Percentiles rank a stretch among this genome's conserved stretches.
Conservation (phyloP, 2,888 invertebrate species). For the Trisateles emortualis region DNA sequence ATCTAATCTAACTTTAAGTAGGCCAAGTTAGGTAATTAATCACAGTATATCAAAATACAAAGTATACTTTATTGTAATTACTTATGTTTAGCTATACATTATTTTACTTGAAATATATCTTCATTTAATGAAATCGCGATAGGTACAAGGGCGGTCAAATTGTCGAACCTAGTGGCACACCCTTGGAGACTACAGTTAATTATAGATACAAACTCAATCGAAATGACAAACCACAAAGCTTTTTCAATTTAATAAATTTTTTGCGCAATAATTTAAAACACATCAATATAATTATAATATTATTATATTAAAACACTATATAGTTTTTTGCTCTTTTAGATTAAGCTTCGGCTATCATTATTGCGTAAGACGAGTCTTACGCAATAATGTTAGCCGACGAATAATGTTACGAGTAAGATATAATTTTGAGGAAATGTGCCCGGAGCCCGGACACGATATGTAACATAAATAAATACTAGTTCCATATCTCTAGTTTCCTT, state of each 20-base stretch:
- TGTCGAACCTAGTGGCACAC: no score
- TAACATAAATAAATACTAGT: background rate
- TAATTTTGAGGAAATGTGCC: conserved; percentile 1
- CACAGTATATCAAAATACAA: background rate
- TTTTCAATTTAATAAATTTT: no score
- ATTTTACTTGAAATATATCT: no score
- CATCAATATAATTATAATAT: background rate
- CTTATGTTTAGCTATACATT: no score
- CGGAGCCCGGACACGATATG: background rate
- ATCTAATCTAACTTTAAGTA: background rate
- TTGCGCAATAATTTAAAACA: background rate
- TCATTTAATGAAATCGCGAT: no score
- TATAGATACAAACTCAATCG: no score
- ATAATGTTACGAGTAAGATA: no score
- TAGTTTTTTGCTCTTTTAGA: background rate
- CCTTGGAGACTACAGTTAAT: no score
- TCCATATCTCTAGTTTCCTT: background rate
- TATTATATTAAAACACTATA: background rate
- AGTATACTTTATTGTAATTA: no score
- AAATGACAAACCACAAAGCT: no score
- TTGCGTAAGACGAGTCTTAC: conserved; percentile 2
- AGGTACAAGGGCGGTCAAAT: no score
- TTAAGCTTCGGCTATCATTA: background rate
- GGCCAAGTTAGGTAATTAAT: background rate
- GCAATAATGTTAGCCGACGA: no score